Percentiles rank a stretch among this genome's conserved stretches.
These are phyloP conservation scores for Zaprionus davidi DNA, from an alignment of 1,140 invertebrate genomes.

Conservation along the genomic window DNA sequence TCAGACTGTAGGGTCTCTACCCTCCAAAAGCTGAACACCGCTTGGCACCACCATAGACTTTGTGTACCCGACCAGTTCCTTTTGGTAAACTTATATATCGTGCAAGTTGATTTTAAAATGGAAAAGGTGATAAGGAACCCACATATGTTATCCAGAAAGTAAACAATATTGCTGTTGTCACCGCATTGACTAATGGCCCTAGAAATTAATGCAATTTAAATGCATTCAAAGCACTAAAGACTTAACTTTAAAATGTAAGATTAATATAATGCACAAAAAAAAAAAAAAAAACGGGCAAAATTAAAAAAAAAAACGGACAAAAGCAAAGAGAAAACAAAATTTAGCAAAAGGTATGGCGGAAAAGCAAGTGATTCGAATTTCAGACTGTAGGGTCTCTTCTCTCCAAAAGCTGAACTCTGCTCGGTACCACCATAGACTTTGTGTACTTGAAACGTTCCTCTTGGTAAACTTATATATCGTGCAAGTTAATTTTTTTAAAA, in stretches of 20 bases:
- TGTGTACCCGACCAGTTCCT: accelerated
- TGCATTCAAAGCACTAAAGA: background rate
- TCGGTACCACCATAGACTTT: background rate
- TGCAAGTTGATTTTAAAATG: background rate
- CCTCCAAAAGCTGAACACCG: background rate
- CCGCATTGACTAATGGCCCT: background rate
- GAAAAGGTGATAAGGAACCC: background rate
- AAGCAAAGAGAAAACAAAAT: background rate
- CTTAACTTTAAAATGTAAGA: background rate
- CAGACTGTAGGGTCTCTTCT: background rate
- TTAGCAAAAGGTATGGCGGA: background rate
- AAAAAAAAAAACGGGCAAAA: background rate
- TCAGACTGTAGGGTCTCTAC: background rate
- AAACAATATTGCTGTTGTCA: too few relatives aligned
- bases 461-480: background rate
- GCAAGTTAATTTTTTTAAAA: background rate
- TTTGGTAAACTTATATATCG: background rate
- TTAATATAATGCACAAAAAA: background rate
- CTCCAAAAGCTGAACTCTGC: background rate
- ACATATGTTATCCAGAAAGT: background rate
- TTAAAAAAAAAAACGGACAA: background rate
- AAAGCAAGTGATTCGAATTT: background rate
- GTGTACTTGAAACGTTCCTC: background rate
- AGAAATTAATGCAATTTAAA: background rate
- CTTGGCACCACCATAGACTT: background rate